Base-by-base conservation (phyloP, 2,888 invertebrate species). In the Hetaerina titia region DNA sequence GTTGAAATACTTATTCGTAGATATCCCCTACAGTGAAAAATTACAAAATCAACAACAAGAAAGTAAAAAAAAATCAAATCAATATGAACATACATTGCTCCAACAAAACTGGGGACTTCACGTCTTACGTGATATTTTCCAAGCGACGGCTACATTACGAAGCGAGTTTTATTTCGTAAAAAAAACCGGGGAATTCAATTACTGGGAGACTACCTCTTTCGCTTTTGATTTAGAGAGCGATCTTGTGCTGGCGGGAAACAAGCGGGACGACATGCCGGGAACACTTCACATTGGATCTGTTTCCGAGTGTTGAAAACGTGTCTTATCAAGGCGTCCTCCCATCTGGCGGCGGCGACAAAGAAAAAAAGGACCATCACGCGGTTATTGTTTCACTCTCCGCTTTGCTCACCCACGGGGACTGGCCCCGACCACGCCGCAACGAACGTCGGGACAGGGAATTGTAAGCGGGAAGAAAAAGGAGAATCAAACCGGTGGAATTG, bases 261-360 rank as follows among this genome's bases (percentile, higher is more conserved):
- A 81, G 31, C 25, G 81, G 31, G 31, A 81, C 81, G 25, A 25
- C 81, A 81, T 81, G 25, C 81, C 13, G 81, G 25, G 81, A 81
- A 81, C 81, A 81, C 81, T 81, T 81, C 81, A 11, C 81, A 81
- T 31, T 81, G 25, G 25, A 81, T 81, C 15, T 31, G 81, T 31
- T 7, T 7, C 13, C 19, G 31, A 19, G 69, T 8, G 31, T 25
- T 11, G 81, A 81, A 31, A 81, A 31, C 81, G 81, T 81, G 81
- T 31, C 81, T 81, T 81, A 81, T 81, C 81, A 81, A 25, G 31
- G 81, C 81, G 81, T 81, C 81, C 81, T 31, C 31, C 81, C 81
- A 81, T 81, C 81, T 81, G 81, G 81, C n/a, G 81, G 81, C 6
- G 81, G 81, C n/a, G 81, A 31, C 6, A 31, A 69, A n/a, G n/a